Evolutionary conservation across 2,888 invertebrate species (phyloP).

Genomic region (Melinopterus prodromus): DNA sequence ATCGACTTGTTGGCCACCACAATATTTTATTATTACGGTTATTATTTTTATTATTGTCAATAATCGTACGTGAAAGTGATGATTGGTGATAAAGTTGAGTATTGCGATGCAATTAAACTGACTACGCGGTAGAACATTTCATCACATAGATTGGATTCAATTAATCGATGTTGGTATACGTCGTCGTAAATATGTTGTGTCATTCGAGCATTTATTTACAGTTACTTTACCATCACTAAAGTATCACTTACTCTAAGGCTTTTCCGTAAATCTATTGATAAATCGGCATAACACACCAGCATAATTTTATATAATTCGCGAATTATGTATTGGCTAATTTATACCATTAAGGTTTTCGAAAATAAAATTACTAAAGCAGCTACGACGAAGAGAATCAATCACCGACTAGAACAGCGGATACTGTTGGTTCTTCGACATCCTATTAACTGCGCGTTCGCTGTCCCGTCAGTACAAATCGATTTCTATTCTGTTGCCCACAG

Average conservation of each 20-base stretch:
- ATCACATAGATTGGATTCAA: not conserved
- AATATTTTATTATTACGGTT: too few relatives aligned
- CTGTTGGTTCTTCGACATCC: conserved; percentile 15
- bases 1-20: too few relatives aligned
- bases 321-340: not conserved
- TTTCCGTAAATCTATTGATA: not conserved
- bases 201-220: not conserved
- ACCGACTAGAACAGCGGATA: not conserved
- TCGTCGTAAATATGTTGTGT: not conserved
- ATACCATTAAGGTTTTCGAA: not conserved
- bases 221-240: not conserved
- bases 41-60: too few relatives aligned
- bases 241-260: not conserved
- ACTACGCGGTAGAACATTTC: not conserved
- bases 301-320: not conserved
- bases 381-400: not conserved
- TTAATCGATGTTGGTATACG: not conserved
- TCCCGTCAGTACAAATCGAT: not conserved
- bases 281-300: not conserved
- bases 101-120: not conserved
- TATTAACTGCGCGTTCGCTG: conserved; percentile 1
- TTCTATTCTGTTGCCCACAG: conserved; percentile 11
- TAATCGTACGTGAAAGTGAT: not conserved
- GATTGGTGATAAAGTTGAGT: not conserved
- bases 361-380: not conserved